Conservation (phyloP, 2,888 invertebrate species). For the Aporophyla lueneburgensis region DNA sequence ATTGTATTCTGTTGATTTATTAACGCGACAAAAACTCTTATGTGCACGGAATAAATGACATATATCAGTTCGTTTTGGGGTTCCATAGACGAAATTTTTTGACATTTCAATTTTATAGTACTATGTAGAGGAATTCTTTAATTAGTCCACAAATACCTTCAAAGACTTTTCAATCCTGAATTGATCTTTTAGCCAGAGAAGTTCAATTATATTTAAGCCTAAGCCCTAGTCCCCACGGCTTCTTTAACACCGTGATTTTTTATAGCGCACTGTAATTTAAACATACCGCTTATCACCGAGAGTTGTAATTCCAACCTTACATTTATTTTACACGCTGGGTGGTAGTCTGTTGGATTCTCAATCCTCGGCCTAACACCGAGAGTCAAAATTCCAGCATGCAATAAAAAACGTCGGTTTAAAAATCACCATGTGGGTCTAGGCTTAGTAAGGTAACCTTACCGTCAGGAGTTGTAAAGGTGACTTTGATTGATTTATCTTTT, state of each 20-base stretch:
- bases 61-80: slow-evolving; percentile 20
- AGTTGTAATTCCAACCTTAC: not conserved
- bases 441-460: not conserved
- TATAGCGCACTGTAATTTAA: not conserved
- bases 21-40: slow-evolving; percentile 34
- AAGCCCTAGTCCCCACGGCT: not conserved
- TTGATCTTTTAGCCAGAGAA: not conserved
- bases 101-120: not conserved
- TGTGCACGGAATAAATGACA: slow-evolving; percentile 30
- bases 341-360: too few species aligned
- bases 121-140: not conserved
- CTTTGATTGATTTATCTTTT: slow-evolving; percentile 36
- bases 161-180: not conserved
- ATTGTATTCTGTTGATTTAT: slow-evolving; percentile 25
- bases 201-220: not conserved
- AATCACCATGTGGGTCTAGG: not conserved
- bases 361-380: too few species aligned
- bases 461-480: not conserved
- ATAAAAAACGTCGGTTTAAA: not conserved
- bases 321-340: too few species aligned
- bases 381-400: not conserved
- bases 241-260: not conserved
- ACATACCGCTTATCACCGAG: not conserved
- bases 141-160: not conserved
- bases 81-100: slow-evolving; percentile 16